These are phyloP conservation scores for Nipponia nippon DNA, from an alignment of 2,113 vertebrate species.

Conservation along the genomic window DNA sequence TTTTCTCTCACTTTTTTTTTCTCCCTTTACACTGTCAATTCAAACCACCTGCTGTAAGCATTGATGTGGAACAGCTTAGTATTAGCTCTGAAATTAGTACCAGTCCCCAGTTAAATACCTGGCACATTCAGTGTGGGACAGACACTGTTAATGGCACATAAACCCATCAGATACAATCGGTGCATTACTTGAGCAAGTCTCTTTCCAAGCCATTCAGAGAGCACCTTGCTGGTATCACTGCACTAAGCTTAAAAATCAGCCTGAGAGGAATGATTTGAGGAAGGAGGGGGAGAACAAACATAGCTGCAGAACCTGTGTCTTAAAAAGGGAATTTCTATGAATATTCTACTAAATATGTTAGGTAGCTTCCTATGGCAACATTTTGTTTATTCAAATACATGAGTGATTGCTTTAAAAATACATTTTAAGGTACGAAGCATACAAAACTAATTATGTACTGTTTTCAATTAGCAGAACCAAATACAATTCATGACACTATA, in stretches of 20 bases:
- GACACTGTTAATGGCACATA: constrained; percentile 82
- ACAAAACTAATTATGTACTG: accelerated
- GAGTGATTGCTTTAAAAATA: background rate
- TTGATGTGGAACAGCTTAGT: constrained; percentile 89
- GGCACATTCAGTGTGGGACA: constrained; percentile 76
- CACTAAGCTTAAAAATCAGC: constrained; percentile 18
- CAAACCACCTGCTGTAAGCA: constrained; percentile 85
- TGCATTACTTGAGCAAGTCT: constrained; percentile 73
- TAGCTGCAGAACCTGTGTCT: background rate
- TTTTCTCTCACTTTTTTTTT: constrained; percentile 77
- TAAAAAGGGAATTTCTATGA: background rate
- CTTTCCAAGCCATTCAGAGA: constrained; percentile 63
- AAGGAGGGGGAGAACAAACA: background rate
- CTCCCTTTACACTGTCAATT: constrained; percentile 78
- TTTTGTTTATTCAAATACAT: background rate
- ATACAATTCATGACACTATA: background rate
- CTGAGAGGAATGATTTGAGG: constrained; percentile 21
- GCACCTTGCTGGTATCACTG: constrained; percentile 47
- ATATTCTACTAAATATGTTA: background rate
- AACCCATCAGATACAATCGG: constrained; percentile 79
- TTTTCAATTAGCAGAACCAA: background rate
- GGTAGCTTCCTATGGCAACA: background rate
- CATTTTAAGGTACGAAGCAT: background rate
- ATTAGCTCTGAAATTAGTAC: constrained; percentile 98
- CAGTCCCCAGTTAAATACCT: constrained; percentile 91